Evolutionary conservation across 1,140 invertebrate genomes (phyloP).

Genomic region (Eufriesea mexicana): DNA sequence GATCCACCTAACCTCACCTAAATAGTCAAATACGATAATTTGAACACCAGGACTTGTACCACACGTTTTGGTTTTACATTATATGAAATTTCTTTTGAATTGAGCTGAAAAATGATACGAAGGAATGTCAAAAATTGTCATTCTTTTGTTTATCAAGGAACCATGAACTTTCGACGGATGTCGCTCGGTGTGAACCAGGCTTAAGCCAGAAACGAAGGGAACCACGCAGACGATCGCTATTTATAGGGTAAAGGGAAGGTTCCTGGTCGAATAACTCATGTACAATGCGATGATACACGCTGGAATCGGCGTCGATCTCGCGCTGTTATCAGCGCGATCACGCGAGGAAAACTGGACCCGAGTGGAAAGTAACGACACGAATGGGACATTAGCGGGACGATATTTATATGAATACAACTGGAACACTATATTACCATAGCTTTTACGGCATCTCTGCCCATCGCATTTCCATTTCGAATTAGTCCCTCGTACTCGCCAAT

Average conservation of each 20-base stretch:
- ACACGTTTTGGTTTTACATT: too few species aligned
- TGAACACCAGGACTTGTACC: too few species aligned
- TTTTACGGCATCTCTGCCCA: neutral
- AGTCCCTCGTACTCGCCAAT: neutral
- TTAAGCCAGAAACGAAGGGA: neutral
- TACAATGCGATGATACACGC: constrained; percentile 3
- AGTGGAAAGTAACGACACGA: neutral
- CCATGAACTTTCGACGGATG: too few species aligned
- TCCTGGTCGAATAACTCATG: constrained; percentile 54
- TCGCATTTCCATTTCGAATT: constrained; percentile 17
- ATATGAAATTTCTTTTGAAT: too few species aligned
- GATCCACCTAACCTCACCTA: too few species aligned
- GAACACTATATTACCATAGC: neutral
- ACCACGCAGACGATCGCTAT: constrained; percentile 26
- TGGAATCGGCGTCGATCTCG: neutral
- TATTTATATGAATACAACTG: neutral
- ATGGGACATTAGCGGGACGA: neutral
- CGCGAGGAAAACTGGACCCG: neutral
- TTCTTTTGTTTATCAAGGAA: too few species aligned
- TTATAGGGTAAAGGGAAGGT: constrained; percentile 47
- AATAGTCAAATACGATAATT: too few species aligned
- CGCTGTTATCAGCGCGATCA: neutral
- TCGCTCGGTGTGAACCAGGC: too few species aligned
- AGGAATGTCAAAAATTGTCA: too few species aligned
- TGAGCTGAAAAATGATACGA: too few species aligned